Evolutionary conservation across 2,888 invertebrate species (phyloP).

Genomic region (Miltochrista miniata): DNA sequence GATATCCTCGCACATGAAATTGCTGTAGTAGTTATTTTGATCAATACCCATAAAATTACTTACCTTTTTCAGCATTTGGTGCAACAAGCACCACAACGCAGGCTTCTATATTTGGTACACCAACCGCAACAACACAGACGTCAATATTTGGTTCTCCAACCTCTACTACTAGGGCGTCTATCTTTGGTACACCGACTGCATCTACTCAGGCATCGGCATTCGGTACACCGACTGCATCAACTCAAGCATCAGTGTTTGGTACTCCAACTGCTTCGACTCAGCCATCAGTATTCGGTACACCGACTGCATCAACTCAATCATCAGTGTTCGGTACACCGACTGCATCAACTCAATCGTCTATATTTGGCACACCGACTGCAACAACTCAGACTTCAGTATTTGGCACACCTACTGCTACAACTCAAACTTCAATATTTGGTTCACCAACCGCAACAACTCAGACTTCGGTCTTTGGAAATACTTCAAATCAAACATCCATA

Average conservation of each 20-base stretch:
- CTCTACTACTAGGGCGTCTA: conserved; percentile 34
- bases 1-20: too few species aligned
- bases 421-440: conserved; percentile 45
- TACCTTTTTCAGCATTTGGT: conserved; percentile 13
- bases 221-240: conserved; percentile 13
- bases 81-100: conserved; percentile 31
- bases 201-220: conserved; percentile 42
- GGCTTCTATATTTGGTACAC: conserved; percentile 45
- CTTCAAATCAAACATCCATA: conserved; percentile 42
- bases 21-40: background rate
- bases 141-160: conserved; percentile 45
- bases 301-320: conserved; percentile 37
- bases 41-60: background rate
- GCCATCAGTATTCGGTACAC: background rate
- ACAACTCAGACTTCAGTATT: conserved; percentile 45
- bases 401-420: conserved; percentile 43
- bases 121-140: conserved; percentile 34
- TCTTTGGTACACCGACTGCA: conserved; percentile 37
- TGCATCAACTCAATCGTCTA: conserved; percentile 41
- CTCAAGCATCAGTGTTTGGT: background rate
- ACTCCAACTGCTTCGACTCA: conserved; percentile 1
- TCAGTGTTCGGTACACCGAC: conserved; percentile 40
- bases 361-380: conserved; percentile 39
- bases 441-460: conserved; percentile 35
- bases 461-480: conserved; percentile 45